These are phyloP conservation scores for Harpagifer antarcticus DNA, from an alignment of 2,797 vertebrate species.

Conservation along the genomic window DNA sequence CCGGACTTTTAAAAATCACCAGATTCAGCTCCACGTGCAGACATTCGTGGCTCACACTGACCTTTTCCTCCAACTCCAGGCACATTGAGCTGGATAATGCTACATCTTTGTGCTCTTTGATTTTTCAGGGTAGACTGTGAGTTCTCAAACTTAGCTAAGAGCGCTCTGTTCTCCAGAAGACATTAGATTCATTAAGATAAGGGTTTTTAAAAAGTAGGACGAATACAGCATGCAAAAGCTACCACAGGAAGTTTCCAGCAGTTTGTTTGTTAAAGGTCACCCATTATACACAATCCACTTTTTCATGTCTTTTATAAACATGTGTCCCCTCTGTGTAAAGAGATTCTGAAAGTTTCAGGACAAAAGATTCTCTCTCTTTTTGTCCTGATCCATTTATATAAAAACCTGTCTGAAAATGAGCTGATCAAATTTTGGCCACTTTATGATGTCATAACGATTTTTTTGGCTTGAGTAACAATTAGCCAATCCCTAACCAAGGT, in stretches of 20 bases:
- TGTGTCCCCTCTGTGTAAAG: too few species aligned
- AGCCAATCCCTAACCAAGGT: too few species aligned
- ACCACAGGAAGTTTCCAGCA: neutral
- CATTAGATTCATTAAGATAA: slow-evolving; percentile 45
- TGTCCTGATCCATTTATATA: too few species aligned
- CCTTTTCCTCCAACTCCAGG: slow-evolving; percentile 83
- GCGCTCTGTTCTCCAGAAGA: slow-evolving; percentile 40
- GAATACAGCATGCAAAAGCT: slow-evolving; percentile 10
- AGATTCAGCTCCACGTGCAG: slow-evolving; percentile 80
- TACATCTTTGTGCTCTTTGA: slow-evolving; percentile 77
- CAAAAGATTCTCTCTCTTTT: too few species aligned
- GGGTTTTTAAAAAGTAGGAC: slow-evolving; percentile 10
- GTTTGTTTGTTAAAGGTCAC: neutral
- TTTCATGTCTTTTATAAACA: too few species aligned
- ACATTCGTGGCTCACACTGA: slow-evolving; percentile 75
- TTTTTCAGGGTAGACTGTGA: slow-evolving; percentile 55
- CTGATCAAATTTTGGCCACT: too few species aligned
- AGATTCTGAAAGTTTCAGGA: too few species aligned
- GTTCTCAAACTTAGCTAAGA: slow-evolving; percentile 65
- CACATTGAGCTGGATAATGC: slow-evolving; percentile 75
- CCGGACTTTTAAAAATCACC: slow-evolving; percentile 82
- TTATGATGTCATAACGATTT: too few species aligned
- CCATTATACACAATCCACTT: too few species aligned
- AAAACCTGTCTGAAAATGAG: too few species aligned
- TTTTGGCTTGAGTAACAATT: too few species aligned